These are phyloP conservation scores for Lissonota sp. DNA, from an alignment of 2,888 invertebrate genomes.

Conservation along the genomic window DNA sequence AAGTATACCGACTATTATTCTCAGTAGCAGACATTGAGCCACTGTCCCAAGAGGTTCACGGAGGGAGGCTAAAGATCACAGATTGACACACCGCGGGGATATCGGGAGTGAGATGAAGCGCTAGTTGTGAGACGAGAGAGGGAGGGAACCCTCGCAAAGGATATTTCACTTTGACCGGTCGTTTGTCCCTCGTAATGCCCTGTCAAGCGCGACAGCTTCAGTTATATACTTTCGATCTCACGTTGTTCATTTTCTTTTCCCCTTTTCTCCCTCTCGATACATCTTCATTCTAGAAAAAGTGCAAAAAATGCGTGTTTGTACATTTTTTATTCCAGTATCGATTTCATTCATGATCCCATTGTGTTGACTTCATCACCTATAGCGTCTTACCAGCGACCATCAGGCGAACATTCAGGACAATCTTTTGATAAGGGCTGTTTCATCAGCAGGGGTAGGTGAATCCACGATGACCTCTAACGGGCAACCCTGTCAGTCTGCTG, in stretches of 20 bases:
- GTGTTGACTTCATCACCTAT: too few species aligned
- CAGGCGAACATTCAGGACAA: too few species aligned
- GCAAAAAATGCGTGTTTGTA: too few species aligned
- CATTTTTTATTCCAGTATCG: too few species aligned
- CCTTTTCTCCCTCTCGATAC: background rate
- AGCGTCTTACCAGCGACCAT: too few species aligned
- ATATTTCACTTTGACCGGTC: constrained; percentile 65
- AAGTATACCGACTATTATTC: constrained; percentile 60
- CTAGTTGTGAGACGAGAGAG: constrained; percentile 33
- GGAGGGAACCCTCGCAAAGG: constrained; percentile 62
- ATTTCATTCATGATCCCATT: too few species aligned
- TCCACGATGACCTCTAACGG: constrained; percentile 34
- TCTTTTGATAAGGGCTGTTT: too few species aligned
- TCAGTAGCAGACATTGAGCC: constrained; percentile 62
- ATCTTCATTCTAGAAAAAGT: too few species aligned
- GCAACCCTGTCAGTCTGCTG: constrained; percentile 66
- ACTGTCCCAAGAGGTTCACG: constrained; percentile 49
- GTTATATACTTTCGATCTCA: constrained; percentile 40
- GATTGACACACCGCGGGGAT: constrained; percentile 62
- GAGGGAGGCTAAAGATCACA: constrained; percentile 62
- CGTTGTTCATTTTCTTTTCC: background rate
- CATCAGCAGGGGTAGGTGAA: background rate
- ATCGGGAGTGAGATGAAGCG: constrained; percentile 37
- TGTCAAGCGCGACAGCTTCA: constrained; percentile 50
- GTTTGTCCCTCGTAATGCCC: constrained; percentile 62